These are phyloP conservation scores for Champsocephalus esox DNA, from an alignment of 2,797 vertebrate genomes.

Conservation along the genomic window DNA sequence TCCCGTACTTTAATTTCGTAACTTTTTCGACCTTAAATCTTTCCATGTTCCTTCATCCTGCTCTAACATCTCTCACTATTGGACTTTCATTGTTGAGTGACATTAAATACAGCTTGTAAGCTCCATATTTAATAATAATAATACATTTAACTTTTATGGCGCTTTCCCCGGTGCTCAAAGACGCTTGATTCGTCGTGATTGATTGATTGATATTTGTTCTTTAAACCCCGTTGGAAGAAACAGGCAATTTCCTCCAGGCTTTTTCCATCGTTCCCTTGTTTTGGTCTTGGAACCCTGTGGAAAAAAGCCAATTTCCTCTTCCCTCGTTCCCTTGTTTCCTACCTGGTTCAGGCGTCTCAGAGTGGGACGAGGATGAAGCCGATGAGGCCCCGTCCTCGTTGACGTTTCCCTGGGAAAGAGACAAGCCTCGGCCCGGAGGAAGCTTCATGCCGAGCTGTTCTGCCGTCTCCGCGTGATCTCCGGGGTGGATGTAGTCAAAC, in stretches of 20 bases:
- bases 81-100: not conserved
- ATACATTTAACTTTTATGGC: no score
- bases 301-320: not conserved
- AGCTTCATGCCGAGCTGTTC: conserved; percentile 99
- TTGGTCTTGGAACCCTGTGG: not conserved
- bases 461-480: conserved; percentile 98
- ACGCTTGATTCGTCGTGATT: no score
- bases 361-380: conserved; percentile 96
- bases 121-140: no score
- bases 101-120: not conserved
- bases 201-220: no score
- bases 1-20: not conserved
- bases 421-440: conserved; percentile 92
- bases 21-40: not conserved
- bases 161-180: no score
- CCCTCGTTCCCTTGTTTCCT: conserved; percentile 40
- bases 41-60: not conserved
- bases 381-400: conserved; percentile 95
- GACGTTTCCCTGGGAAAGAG: conserved; percentile 89
- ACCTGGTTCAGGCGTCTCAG: conserved; percentile 98
- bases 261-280: not conserved
- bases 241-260: no score
- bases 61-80: not conserved
- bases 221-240: no score
- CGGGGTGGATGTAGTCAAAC: conserved; percentile 98